Base-by-base conservation (phyloP, 1,140 invertebrate species). In the Drosophila varians region DNA sequence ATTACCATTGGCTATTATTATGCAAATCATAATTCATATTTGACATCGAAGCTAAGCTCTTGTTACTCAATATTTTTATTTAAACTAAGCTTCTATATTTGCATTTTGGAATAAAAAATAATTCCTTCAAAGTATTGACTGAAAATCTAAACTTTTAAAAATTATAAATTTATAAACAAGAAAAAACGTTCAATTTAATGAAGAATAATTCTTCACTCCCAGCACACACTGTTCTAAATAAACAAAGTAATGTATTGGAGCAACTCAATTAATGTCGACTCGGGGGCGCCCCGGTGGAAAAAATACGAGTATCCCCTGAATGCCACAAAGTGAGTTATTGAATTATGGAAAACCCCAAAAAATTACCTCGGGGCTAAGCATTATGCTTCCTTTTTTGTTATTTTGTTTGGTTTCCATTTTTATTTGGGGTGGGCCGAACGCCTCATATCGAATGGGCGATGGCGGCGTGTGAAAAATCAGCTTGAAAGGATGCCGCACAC, bases 401-500 rank as follows among this genome's bases (percentile, higher is more conserved):
- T 42, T 16, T 40, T 42, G 5, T 42, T 42, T 40, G 12, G 34
- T 40, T 6, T 40, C n/a, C n/a, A 21, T 38, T 42, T 42, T 42
- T 38, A 19, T 42, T 42, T 16, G 1, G 7, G 42, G 26, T 47
- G 36, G 21, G 19, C 19, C 25, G 56, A 49, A 73, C 31, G 56
- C 40, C 45, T 51, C 72, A 75, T 31, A 31, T 60, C 77, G 56
- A 52, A 79, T 57, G 66, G 60, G 73, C 46, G 23, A 49, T 51
- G 47, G 74, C 69, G 76, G 76, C 80, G 79, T 84, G 79, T 86
- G 80, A 84, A 86, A 84, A 84, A 84, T 72, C 80, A 61, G 71
- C 82, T 84, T 84, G 58, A 84, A 84, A 84, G 82, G 80, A 84
- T 74, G 80, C 80, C 80, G 78, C 36, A 38, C 36, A 65, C 71